phyloP scores from a whole-genome alignment of 2,888 invertebrate genomes.

The Agriopis leucophaearia region DNA sequence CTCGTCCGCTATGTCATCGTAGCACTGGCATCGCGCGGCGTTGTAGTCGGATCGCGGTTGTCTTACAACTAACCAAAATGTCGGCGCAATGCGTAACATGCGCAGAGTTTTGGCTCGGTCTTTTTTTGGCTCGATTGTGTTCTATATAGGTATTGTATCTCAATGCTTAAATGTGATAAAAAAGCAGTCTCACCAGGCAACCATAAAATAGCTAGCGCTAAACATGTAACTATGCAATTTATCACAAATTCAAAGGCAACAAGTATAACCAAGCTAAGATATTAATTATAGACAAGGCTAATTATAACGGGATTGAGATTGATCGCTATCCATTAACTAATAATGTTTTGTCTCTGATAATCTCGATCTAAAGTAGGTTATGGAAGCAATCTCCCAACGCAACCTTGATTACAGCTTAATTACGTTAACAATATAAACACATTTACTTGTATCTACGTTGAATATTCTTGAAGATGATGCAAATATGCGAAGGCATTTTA shows the following conservation, averaged over 20 bases:
- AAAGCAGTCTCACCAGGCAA: not conserved
- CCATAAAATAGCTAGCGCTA: not conserved
- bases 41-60: too few species aligned
- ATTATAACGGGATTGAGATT: slow-evolving; percentile 47
- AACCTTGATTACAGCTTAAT: slow-evolving; percentile 20
- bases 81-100: too few species aligned
- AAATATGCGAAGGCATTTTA: not conserved
- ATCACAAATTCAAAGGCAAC: slow-evolving; percentile 2
- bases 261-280: slow-evolving; percentile 14
- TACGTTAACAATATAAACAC: slow-evolving; percentile 2
- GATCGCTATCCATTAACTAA: slow-evolving; percentile 55
- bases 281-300: slow-evolving; percentile 33
- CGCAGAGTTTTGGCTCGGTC: too few species aligned
- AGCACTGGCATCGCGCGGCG: too few species aligned
- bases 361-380: slow-evolving; percentile 35
- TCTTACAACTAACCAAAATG: too few species aligned
- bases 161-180: too few species aligned
- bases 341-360: slow-evolving; percentile 49
- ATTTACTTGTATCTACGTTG: not conserved
- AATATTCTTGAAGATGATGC: not conserved
- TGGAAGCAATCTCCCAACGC: slow-evolving; percentile 1
- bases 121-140: too few species aligned
- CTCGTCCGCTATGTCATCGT: too few species aligned
- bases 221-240: not conserved
- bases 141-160: too few species aligned